Evolutionary conservation across 2,113 vertebrate genomes (phyloP).

Genomic region (Eleginops maclovinus): DNA sequence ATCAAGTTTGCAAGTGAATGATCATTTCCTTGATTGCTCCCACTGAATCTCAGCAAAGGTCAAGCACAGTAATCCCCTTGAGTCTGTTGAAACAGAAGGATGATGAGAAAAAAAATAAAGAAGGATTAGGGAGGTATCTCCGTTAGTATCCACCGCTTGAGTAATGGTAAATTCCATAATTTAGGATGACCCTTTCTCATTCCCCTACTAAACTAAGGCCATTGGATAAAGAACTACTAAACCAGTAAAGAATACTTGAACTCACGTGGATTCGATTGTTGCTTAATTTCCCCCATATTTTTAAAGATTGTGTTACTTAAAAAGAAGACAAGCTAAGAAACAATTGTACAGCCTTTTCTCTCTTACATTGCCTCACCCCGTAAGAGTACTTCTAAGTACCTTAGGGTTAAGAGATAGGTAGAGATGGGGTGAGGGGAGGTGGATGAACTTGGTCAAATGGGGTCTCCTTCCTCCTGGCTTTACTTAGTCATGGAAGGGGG

Average conservation of each 20-base stretch:
- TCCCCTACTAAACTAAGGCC: not conserved
- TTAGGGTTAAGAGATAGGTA: constrained; percentile 14
- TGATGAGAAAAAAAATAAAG: constrained; percentile 8
- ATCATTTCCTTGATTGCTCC: constrained; percentile 71
- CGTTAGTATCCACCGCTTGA: not conserved
- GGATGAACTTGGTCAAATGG: constrained; percentile 54
- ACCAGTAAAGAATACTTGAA: not conserved
- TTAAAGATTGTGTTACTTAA: not conserved
- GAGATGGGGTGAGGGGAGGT: constrained; percentile 24
- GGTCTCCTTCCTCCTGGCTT: constrained; percentile 67
- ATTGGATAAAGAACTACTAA: not conserved
- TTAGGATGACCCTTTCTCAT: constrained; percentile 48
- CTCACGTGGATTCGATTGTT: not conserved
- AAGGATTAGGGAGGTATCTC: not conserved
- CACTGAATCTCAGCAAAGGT: constrained; percentile 58
- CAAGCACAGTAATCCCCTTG: constrained; percentile 5
- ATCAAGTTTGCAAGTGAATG: constrained; percentile 64
- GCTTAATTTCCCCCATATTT: not conserved
- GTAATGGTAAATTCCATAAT: constrained; percentile 57
- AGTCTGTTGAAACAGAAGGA: constrained; percentile 21
- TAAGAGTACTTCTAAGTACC: constrained; percentile 37
- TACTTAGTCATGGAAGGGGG: constrained; percentile 69
- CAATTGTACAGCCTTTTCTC: not conserved
- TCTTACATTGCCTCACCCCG: not conserved
- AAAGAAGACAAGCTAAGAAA: not conserved